These are phyloP conservation scores for Itoplectis maculator DNA, from an alignment of 2,888 invertebrate genomes.

Conservation along the genomic window DNA sequence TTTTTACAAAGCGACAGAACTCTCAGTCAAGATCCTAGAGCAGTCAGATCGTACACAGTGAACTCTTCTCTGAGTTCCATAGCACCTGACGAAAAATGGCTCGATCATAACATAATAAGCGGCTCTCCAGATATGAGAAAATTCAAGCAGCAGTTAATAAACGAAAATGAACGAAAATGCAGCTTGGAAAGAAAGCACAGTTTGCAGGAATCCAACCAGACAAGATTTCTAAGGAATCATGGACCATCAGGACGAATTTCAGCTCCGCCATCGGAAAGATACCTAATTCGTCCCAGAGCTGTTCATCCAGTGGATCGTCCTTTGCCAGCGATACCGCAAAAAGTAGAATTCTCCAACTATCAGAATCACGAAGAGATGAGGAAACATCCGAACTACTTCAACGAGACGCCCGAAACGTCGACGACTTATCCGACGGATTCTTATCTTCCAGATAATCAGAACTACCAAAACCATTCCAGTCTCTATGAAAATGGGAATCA, in stretches of 20 bases:
- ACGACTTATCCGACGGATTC: conserved; percentile 61
- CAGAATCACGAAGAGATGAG: conserved; percentile 75
- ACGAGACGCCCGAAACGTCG: conserved; percentile 24
- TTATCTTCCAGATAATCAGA: conserved; percentile 61
- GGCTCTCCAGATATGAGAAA: conserved; percentile 77
- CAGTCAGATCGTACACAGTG: conserved; percentile 72
- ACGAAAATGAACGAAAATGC: conserved; percentile 73
- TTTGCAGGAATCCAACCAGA: conserved; percentile 77
- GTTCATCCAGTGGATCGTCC: conserved; percentile 81
- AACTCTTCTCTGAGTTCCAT: conserved; percentile 78
- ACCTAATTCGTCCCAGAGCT: conserved; percentile 77
- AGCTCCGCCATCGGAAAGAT: conserved; percentile 80
- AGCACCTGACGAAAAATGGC: conserved; percentile 78
- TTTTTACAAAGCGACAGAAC: conserved; percentile 73
- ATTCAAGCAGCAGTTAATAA: conserved; percentile 72
- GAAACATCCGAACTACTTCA: conserved; percentile 59
- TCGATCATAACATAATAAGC: conserved; percentile 76
- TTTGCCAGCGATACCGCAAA: conserved; percentile 80
- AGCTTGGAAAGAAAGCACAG: conserved; percentile 81
- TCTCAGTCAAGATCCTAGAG: conserved; percentile 68
- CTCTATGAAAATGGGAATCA: conserved; percentile 71
- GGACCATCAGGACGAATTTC: conserved; percentile 80
- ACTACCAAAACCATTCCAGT: conserved; percentile 63
- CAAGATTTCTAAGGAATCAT: conserved; percentile 78
- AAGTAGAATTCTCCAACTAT: conserved; percentile 76